phyloP scores from a whole-genome alignment of 2,797 vertebrate genomes.

The Acrossocheilus wenchowensis region DNA sequence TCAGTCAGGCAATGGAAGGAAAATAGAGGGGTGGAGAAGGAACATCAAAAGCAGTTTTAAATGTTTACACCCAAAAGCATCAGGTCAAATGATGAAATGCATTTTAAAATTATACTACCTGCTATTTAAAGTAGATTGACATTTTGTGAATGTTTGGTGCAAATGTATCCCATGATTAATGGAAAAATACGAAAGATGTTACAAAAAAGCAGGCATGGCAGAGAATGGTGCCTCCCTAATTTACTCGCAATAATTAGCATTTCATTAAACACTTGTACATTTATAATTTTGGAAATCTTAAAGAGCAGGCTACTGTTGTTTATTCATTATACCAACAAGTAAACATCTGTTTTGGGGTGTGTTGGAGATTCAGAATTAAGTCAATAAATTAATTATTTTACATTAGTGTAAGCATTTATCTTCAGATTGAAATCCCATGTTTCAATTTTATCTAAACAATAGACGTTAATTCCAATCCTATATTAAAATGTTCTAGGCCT shows the following conservation, averaged over 20 bases:
- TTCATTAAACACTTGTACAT: neutral
- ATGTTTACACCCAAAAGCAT: slow-evolving; percentile 10
- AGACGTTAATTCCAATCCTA: neutral
- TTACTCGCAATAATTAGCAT: neutral
- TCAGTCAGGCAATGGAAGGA: neutral
- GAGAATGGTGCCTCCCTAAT: neutral
- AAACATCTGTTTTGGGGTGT: neutral
- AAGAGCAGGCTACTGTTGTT: neutral
- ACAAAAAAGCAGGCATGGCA: neutral
- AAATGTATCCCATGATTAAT: neutral
- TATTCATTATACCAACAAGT: neutral
- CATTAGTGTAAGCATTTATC: neutral
- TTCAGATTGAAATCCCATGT: neutral
- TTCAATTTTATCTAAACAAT: neutral
- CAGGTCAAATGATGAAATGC: slow-evolving; percentile 12
- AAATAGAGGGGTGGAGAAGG: neutral
- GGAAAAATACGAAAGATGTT: neutral
- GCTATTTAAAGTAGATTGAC: neutral
- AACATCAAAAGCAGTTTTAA: slow-evolving; percentile 12
- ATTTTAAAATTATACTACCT: neutral
- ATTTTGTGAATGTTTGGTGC: neutral
- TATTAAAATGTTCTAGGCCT: neutral
- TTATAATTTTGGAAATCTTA: neutral
- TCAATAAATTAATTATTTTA: neutral
- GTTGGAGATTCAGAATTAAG: neutral